Evolutionary conservation across 2,113 vertebrate genomes (phyloP).

Genomic region (Sphyrna mokarran): DNA sequence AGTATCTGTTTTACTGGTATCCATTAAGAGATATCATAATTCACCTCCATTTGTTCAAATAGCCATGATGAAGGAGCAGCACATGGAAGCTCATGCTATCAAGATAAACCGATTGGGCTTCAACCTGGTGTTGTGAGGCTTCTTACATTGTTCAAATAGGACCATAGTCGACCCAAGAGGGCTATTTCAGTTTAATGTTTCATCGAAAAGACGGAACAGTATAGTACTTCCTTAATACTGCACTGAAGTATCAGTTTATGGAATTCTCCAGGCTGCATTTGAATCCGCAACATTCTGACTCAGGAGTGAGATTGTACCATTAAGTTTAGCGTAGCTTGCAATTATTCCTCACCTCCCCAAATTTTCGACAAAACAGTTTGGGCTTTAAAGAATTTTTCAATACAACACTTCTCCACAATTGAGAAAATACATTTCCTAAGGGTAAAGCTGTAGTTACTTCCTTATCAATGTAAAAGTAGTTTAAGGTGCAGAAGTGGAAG

Average conservation of each 20-base stretch:
- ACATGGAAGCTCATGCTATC: too few species aligned
- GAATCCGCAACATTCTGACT: background rate
- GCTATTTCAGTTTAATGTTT: background rate
- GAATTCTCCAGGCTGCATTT: background rate
- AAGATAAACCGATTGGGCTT: too few species aligned
- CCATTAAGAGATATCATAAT: background rate
- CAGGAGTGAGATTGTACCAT: background rate
- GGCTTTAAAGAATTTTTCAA: background rate
- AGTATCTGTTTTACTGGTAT: background rate
- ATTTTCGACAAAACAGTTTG: background rate
- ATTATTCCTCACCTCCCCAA: background rate
- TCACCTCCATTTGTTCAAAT: background rate
- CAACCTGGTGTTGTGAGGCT: too few species aligned
- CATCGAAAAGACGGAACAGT: background rate
- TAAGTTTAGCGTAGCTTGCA: background rate
- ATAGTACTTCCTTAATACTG: background rate
- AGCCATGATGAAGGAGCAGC: too few species aligned
- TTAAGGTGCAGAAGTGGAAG: background rate
- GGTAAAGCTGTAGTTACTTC: background rate
- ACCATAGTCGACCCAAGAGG: background rate
- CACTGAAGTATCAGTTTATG: background rate
- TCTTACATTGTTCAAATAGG: background rate
- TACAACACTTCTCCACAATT: background rate
- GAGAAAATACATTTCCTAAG: background rate
- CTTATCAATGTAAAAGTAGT: background rate